Conservation (phyloP, 1,140 invertebrate genomes). For the Leptonema lineaticorne region DNA sequence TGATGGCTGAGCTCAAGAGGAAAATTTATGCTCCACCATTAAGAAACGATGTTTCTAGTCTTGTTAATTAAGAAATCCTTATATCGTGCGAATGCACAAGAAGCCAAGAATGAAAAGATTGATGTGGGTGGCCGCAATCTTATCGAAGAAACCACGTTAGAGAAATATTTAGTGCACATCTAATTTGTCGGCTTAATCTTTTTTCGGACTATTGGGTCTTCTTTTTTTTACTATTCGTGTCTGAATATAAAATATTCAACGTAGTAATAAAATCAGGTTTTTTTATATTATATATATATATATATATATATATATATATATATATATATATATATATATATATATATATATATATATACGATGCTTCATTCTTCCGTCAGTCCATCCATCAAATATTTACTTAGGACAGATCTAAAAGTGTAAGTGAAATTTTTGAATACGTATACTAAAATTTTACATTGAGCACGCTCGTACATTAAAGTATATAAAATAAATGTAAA, state of each 20-base stretch:
- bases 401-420: not conserved
- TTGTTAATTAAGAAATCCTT: conserved; percentile 11
- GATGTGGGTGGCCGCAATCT: conserved; percentile 39
- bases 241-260: not conserved
- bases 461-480: too few species aligned
- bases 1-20: too few species aligned
- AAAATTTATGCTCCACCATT: not conserved
- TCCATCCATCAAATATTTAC: not conserved
- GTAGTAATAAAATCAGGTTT: conserved; percentile 21
- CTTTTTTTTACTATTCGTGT: not conserved
- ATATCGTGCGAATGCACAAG: conserved; percentile 14
- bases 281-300: too few species aligned
- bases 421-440: not conserved
- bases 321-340: too few species aligned
- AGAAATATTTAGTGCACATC: conserved; percentile 33
- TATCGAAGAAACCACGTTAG: conserved; percentile 29
- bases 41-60: not conserved
- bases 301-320: too few species aligned
- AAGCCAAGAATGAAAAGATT: conserved; percentile 1
- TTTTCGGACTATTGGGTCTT: not conserved
- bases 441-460: too few species aligned
- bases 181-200: conserved; percentile 31
- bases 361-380: too few species aligned
- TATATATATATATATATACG: too few species aligned
- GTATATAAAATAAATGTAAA: too few species aligned